Evolutionary conservation across 2,113 vertebrate genomes (phyloP).

Genomic region (Poeciliopsis retropinna): DNA sequence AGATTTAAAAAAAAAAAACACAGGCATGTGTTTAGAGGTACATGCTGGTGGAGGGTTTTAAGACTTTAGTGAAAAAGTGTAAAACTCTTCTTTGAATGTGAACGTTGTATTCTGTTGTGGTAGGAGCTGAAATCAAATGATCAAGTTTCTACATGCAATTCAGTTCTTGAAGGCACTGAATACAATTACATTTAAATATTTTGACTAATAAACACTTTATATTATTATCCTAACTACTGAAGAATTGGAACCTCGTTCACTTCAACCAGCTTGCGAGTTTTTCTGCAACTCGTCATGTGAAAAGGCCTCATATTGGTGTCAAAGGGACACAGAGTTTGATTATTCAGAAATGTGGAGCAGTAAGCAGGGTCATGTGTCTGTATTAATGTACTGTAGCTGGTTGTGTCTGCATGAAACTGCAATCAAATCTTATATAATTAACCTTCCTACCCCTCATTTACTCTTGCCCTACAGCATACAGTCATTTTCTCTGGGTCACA

Average conservation of each 20-base stretch:
- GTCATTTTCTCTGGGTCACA: not conserved
- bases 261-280: slow-evolving; percentile 10
- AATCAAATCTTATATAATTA: not conserved
- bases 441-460: not conserved
- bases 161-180: not conserved
- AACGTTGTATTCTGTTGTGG: too few relatives aligned
- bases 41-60: not conserved
- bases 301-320: slow-evolving; percentile 8
- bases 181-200: not conserved
- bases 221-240: not conserved
- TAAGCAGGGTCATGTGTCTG: not conserved
- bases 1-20: too few relatives aligned
- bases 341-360: slow-evolving; percentile 6
- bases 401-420: slow-evolving; percentile 4
- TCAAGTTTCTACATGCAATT: too few relatives aligned
- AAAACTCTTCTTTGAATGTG: not conserved
- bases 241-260: not conserved
- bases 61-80: not conserved
- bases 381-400: slow-evolving; percentile 6
- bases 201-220: not conserved
- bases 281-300: not conserved
- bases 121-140: too few relatives aligned
- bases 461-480: not conserved
- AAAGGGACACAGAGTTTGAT: slow-evolving; percentile 38
- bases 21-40: too few relatives aligned